phyloP scores from a whole-genome alignment of 2,888 invertebrate species.

The Polymixis flavicincta region DNA sequence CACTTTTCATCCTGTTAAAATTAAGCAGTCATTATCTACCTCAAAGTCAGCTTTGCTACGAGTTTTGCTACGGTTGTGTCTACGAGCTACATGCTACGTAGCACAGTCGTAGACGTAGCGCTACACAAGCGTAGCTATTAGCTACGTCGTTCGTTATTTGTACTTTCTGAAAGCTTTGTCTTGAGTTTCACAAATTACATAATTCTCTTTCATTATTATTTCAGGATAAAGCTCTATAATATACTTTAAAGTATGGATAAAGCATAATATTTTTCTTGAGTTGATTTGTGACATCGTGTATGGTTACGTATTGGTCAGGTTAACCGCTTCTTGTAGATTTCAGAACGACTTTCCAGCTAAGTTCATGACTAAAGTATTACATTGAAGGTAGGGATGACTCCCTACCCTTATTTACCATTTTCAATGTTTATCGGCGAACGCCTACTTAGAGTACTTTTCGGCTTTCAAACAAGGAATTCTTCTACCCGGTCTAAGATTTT shows the following conservation, averaged over 20 bases:
- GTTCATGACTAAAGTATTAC: slow-evolving; percentile 17
- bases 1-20: slow-evolving; percentile 9
- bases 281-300: neutral
- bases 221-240: neutral
- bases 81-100: slow-evolving; percentile 60
- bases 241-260: neutral
- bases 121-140: slow-evolving; percentile 39
- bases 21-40: slow-evolving; percentile 14
- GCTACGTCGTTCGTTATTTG: slow-evolving; percentile 36
- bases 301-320: slow-evolving; percentile 29
- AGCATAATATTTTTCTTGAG: neutral
- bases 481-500: neutral
- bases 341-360: neutral
- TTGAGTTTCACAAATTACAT: slow-evolving; percentile 9
- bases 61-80: slow-evolving; percentile 52
- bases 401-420: slow-evolving; percentile 1
- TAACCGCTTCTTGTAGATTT: neutral
- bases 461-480: slow-evolving; percentile 1
- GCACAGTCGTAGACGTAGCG: slow-evolving; percentile 52
- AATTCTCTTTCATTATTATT: neutral
- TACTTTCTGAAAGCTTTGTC: slow-evolving; percentile 16
- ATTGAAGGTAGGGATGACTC: neutral
- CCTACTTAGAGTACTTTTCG: neutral
- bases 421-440: neutral
- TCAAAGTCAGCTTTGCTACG: slow-evolving; percentile 24